Evolutionary conservation across 2,888 invertebrate genomes (phyloP).

Genomic region (Stratiomys singularior): DNA sequence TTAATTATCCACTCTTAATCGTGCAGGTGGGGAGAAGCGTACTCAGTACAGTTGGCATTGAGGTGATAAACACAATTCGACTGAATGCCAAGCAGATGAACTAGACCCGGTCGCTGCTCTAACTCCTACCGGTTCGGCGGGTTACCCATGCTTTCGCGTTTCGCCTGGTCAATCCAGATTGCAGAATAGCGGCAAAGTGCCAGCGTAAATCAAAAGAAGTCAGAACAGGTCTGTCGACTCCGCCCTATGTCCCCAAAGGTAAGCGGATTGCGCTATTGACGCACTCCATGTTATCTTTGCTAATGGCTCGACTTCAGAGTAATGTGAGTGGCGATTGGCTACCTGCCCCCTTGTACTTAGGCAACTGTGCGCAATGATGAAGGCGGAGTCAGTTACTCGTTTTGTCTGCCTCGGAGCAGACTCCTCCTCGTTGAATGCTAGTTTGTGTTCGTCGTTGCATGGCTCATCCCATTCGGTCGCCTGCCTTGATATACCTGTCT

Average conservation of each 20-base stretch:
- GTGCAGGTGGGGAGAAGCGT: conserved; percentile 23
- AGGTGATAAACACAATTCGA: not conserved
- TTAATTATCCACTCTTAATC: conserved; percentile 46
- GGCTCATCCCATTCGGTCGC: not conserved
- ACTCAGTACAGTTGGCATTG: not conserved
- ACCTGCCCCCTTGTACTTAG: not conserved
- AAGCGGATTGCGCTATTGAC: conserved; percentile 17
- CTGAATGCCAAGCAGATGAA: not conserved
- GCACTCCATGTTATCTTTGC: conserved; percentile 44
- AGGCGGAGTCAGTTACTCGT: conserved; percentile 17
- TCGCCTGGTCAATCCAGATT: conserved; percentile 1
- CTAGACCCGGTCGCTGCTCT: no score
- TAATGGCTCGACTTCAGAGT: not conserved
- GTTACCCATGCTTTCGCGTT: not conserved
- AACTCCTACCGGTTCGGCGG: conserved; percentile 4
- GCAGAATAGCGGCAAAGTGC: not conserved
- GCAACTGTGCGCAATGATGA: not conserved
- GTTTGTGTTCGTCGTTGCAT: not conserved
- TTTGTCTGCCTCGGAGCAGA: not conserved
- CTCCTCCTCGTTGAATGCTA: not conserved
- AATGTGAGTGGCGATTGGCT: conserved; percentile 17
- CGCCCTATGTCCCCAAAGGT: conserved; percentile 31
- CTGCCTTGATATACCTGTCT: conserved; percentile 36
- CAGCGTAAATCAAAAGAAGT: conserved; percentile 41
- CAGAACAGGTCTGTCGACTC: conserved; percentile 15